Evolutionary conservation across 2,888 invertebrate species (phyloP).

Genomic region (Sycophila texana): DNA sequence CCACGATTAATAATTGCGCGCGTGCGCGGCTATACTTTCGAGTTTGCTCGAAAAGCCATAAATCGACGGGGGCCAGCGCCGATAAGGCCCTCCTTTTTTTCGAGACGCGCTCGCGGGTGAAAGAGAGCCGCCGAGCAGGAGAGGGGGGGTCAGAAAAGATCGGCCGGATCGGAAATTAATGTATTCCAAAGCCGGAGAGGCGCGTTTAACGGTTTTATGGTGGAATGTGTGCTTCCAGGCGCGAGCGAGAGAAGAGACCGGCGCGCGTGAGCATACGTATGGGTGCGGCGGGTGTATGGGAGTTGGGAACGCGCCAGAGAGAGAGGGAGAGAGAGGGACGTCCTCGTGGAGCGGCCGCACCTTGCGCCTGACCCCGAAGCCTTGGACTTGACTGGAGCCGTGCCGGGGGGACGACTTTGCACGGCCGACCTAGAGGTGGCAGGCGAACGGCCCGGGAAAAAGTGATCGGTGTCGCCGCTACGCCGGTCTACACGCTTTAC

Average conservation of each 20-base stretch:
- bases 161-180: conserved; percentile 57
- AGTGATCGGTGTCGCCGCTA: too few relatives aligned
- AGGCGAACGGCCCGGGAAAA: too few relatives aligned
- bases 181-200: conserved; percentile 56
- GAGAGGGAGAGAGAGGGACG: background rate
- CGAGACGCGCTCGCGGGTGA: background rate
- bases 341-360: conserved; percentile 14
- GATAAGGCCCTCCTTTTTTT: conserved; percentile 13
- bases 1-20: conserved; percentile 20
- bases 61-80: background rate
- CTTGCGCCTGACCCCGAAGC: conserved; percentile 23
- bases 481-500: too few relatives aligned
- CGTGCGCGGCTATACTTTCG: background rate
- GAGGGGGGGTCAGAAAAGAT: background rate
- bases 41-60: background rate
- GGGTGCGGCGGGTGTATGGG: background rate
- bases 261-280: background rate
- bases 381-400: background rate
- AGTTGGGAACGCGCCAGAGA: conserved; percentile 18
- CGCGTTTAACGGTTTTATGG: conserved; percentile 74
- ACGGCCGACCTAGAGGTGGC: too few relatives aligned
- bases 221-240: conserved; percentile 67
- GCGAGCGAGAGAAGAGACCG: too few relatives aligned
- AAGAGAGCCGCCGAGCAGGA: background rate
- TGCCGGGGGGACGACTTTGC: background rate